Evolutionary conservation across 2,113 vertebrate genomes (phyloP).

Genomic region (Lampris incognitus): DNA sequence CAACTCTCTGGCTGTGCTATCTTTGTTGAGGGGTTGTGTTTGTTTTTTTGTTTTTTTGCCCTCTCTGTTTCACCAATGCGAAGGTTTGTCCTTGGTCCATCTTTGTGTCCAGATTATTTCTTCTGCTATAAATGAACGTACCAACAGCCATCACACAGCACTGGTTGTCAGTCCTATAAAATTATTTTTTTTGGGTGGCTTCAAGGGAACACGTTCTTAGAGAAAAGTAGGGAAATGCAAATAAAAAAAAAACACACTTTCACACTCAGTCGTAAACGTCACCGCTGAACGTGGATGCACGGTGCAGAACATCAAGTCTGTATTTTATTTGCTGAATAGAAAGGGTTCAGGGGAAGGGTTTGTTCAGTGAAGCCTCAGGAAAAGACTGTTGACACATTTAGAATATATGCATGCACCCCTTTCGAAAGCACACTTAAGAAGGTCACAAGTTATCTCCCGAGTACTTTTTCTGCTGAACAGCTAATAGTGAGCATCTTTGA

Average conservation of each 20-base stretch:
- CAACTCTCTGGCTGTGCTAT: neutral
- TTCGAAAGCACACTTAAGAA: slow-evolving; percentile 48
- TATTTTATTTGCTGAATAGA: slow-evolving; percentile 11
- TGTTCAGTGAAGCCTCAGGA: slow-evolving; percentile 24
- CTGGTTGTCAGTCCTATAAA: slow-evolving; percentile 1
- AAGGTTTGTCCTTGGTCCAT: slow-evolving; percentile 16
- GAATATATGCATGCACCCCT: slow-evolving; percentile 34
- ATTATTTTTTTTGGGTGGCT: neutral
- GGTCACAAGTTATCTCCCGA: slow-evolving; percentile 54
- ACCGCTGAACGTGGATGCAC: neutral
- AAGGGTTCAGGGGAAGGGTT: slow-evolving; percentile 24
- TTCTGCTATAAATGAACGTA: slow-evolving; percentile 21
- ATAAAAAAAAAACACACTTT: neutral
- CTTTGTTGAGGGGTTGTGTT: neutral
- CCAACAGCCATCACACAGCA: neutral
- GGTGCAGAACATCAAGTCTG: slow-evolving; percentile 4
- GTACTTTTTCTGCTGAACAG: slow-evolving; percentile 67
- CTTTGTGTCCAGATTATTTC: slow-evolving; percentile 10
- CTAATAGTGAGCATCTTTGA: slow-evolving; percentile 73
- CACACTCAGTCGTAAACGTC: slow-evolving; percentile 25
- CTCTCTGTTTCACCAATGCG: neutral
- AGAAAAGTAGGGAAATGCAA: neutral
- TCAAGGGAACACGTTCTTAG: neutral
- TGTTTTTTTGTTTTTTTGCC: neutral
- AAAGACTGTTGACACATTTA: slow-evolving; percentile 22